Evolutionary conservation across 2,113 vertebrate species (phyloP).

Genomic region (Aramus guarauna): DNA sequence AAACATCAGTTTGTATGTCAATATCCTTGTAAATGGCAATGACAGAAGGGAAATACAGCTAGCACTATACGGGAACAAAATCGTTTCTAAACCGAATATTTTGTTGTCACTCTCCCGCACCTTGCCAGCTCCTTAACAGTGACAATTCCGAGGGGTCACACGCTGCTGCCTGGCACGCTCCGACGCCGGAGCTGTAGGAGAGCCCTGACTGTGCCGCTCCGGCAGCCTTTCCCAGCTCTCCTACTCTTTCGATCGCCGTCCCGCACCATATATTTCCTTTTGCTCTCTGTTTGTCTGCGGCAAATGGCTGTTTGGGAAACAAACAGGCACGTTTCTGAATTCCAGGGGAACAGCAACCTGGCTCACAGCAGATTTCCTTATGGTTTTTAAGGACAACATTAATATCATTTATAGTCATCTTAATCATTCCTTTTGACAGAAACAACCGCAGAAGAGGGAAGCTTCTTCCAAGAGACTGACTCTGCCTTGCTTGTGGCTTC

Average conservation of each 20-base stretch:
- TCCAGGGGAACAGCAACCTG: background rate
- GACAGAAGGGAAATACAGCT: slow-evolving; percentile 25
- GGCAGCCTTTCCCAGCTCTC: background rate
- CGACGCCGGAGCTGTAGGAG: fast-evolving
- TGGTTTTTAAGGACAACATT: slow-evolving; percentile 35
- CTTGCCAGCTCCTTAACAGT: background rate
- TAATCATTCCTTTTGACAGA: slow-evolving; percentile 13
- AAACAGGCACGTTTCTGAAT: background rate
- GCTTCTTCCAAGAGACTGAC: background rate
- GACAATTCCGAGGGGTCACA: background rate
- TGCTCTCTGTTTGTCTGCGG: background rate
- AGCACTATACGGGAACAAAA: background rate
- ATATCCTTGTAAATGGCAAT: slow-evolving; percentile 22
- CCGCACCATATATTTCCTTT: background rate
- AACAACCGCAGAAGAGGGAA: background rate
- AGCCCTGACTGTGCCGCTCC: background rate
- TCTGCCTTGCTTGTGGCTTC: background rate
- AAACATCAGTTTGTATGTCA: slow-evolving; percentile 25
- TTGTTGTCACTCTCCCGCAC: background rate
- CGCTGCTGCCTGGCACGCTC: fast-evolving
- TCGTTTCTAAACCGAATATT: background rate
- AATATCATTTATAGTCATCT: background rate
- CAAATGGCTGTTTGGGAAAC: background rate
- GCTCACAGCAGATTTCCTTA: slow-evolving; percentile 13
- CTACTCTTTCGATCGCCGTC: background rate